Base-by-base conservation (phyloP, 2,888 invertebrate genomes). In the Horisme vitalbata region DNA sequence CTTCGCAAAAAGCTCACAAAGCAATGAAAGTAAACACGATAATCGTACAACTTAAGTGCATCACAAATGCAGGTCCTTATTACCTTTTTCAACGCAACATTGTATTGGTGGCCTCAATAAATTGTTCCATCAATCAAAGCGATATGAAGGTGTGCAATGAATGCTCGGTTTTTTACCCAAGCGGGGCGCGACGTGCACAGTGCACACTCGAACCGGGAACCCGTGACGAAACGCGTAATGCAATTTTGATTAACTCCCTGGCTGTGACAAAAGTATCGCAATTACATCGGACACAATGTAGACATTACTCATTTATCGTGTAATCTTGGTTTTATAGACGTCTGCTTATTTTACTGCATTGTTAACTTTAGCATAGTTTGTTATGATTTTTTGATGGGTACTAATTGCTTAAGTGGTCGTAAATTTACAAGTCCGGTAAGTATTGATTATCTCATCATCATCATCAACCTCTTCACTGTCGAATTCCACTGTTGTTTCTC, bases 241-340 rank as follows among this genome's bases (percentile, higher is more conserved):
- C 79, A 84, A 80, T 84, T 87, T 83, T 84, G 86, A 88, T 88
- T 80, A 81, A 80, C 78, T 76, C 58, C 68, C 59, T 64, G 62
- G 9, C 66, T 60, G 59, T 69, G 63, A 68, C 63, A 54, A 68
- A 64, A 62, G 62, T 59, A 71, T 45, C 45, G 45, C 74, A 75
- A 72, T 71, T 36, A 67, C 65, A 57, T 59, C 61, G 48, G 53
- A 65, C 61, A 68, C 65, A 70, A 81, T 80, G 71, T 73, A 83
- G 75, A 82, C 78, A 82, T 84, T 83, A 81, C 68, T 72, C 69
- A 66, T 60, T 56, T 55, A 50, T 55, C 50, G 57, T 49, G 56
- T 57, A 55, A 54, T 57, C 57, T 61, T 9, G 26, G 59, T 35
- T 15, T 30, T 34, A 34, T 26, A 30, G 9, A 13, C 20, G 9